Evolutionary conservation across 2,888 invertebrate species (phyloP), one percentile per base, ranked within the genome.

Genomic region (Caenorhabditis angaria): DNA sequence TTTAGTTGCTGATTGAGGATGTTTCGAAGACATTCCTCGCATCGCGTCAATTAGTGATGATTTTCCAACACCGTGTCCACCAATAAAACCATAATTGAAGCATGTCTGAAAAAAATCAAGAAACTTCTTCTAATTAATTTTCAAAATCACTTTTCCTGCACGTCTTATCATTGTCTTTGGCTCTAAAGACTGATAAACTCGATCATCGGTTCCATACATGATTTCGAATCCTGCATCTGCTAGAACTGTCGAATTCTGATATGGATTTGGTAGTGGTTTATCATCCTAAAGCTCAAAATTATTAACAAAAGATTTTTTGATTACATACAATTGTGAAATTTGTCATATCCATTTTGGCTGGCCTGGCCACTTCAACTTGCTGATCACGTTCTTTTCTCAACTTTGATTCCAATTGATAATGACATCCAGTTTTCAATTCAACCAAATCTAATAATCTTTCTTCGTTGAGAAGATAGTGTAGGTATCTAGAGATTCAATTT

Each of bases 171-270:
- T 78, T 14, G 77, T 76, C 58, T 71, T 75, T 12, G 81, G 79
- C 50, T 79, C 77, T 51, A 74, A 20, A n/a, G 76, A 76, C 10
- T 75, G 76, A 62, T 76, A 78, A 27, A 78, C 72, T 14, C 79
- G 55, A 41, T 81, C 79, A 63, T 81, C 81, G 1, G 77, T 78
- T 12, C 78, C 81, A 41, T 70, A 81, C 18, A 76, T 54, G 14
- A 81, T 81, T 65, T 81, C 81, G 61, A 81, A 81, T n/a, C 79
- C 81, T 22, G 81, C 76, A 65, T 81, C 81, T 0, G 79, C 81
- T 25, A 81, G 62, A 32, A 80, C 72, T 14, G 81, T 80, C 4
- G 76, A 70, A 29, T 76, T 55, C 24, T 64, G 51, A 41, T 67
- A 65, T 5, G 67, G 60, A 47, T 66, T 50, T 24, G 71, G 48